Conservation (phyloP, 2,113 vertebrate genomes). For the Pagrus major region DNA sequence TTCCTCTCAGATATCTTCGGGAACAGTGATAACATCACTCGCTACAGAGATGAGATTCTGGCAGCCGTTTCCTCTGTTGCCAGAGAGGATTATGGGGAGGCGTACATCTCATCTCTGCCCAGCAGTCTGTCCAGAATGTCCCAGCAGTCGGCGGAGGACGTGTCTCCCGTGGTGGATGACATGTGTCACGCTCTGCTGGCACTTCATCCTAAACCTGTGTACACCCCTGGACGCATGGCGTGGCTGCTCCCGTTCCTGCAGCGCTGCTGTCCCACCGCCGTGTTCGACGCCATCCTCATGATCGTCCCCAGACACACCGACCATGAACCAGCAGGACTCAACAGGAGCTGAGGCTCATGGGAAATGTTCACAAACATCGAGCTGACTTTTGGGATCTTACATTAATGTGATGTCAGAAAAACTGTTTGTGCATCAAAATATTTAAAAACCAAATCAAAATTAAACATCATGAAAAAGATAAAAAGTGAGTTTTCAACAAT, state of each 20-base stretch:
- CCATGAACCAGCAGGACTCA: neutral
- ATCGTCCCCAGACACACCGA: neutral
- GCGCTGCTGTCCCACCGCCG: conserved; percentile 39
- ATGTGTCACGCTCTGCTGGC: conserved; percentile 70
- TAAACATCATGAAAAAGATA: no score
- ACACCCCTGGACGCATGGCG: conserved; percentile 55
- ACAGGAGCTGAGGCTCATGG: conserved; percentile 8
- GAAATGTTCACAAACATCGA: no score
- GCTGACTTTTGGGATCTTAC: no score
- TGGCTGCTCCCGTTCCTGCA: conserved; percentile 62
- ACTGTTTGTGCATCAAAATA: no score
- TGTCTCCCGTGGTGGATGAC: conserved; percentile 56
- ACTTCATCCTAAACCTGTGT: conserved; percentile 25
- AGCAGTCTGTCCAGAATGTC: conserved; percentile 24
- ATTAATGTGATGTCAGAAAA: no score
- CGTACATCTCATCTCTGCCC: conserved; percentile 60
- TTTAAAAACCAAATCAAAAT: no score
- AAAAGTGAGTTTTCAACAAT: no score
- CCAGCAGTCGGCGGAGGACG: neutral
- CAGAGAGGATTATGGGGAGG: conserved; percentile 62
- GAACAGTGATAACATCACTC: conserved; percentile 4
- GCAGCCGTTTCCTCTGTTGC: neutral
- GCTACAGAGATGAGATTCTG: conserved; percentile 46
- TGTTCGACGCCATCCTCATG: conserved; percentile 47
- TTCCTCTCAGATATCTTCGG: conserved; percentile 61